Evolutionary conservation across 2,888 invertebrate species (phyloP), one percentile per base, ranked within the genome.

Genomic region (Dinocampus coccinellae): DNA sequence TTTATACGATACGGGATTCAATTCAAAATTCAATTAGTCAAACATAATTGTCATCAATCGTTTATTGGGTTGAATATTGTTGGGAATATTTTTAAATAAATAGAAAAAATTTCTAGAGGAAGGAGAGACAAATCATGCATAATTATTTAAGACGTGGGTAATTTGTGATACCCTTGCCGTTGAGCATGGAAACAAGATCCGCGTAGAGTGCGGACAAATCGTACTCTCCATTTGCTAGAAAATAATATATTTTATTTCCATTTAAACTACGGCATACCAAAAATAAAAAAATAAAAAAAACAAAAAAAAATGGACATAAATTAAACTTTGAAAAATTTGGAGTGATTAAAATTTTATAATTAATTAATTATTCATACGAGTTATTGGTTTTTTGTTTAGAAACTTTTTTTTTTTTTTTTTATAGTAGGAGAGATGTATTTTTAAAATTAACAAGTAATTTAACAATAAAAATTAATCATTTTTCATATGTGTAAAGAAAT

Each of bases 161-260:
- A 81, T 78, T 77, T 75, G 80, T 80, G 80, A 86, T 86, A 86
- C 86, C 86, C 83, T 83, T 82, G 84, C 85, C 86, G 76, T 86
- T 84, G 79, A 86, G 85, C 85, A 86, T 86, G 74, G 85, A 86
- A 81, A 83, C 83, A 80, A 86, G 83, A 82, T 86, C 86, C 77
- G 86, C 85, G 69, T 80, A 84, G 75, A 87, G 84, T 75, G 85
- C 83, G 79, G 83, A 79, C 76, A 85, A 82, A 84, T 86, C 86
- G 81, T 85, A 85, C 80, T 86, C 86, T 77, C 82, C 85, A 78
- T 80, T 79, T 80, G 83, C 85, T 85, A 84, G 61, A 85, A 86
- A 84, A 82, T 34, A 58, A 58, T 9, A 58, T 3, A 34, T 9
- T 58, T 58, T n/a, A 58, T 16, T 16, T 20, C 20, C 24, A 26